Evolutionary conservation across 1,140 invertebrate genomes (phyloP).

Genomic region (Drosophila funebris): DNA sequence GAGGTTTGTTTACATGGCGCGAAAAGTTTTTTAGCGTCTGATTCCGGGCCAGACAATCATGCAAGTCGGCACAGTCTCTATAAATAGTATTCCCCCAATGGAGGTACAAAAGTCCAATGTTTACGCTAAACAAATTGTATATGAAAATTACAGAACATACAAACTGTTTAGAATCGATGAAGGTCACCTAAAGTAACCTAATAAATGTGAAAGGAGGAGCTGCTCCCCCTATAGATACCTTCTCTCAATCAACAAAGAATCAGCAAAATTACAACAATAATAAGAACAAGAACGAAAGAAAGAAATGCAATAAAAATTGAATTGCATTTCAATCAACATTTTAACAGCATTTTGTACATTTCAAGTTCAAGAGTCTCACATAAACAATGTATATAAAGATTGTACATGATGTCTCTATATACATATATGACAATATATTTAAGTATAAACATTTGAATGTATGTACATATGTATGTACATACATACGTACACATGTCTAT

Average conservation of each 20-base stretch:
- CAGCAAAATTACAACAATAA: neutral
- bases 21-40: conserved; percentile 12
- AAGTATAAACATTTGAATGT: neutral
- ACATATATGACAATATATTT: neutral
- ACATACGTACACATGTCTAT: too few relatives aligned
- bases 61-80: conserved; percentile 2
- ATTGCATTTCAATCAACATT: conserved; percentile 35
- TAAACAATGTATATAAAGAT: conserved; percentile 26
- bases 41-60: conserved; percentile 35
- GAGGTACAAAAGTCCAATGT: conserved; percentile 31
- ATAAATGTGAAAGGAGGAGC: neutral
- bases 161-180: neutral
- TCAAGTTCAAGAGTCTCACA: conserved; percentile 48
- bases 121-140: neutral
- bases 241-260: neutral
- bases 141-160: conserved; percentile 1
- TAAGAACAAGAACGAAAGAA: too few relatives aligned
- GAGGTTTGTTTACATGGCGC: conserved; percentile 73
- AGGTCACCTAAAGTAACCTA: conserved; percentile 4
- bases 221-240: neutral
- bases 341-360: conserved; percentile 38
- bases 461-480: too few relatives aligned
- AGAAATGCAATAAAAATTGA: conserved; percentile 19
- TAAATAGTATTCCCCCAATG: conserved; percentile 19
- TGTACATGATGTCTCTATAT: conserved; percentile 24